Evolutionary conservation across 1,140 invertebrate species (phyloP).

Genomic region (Euglossa dilemma): DNA sequence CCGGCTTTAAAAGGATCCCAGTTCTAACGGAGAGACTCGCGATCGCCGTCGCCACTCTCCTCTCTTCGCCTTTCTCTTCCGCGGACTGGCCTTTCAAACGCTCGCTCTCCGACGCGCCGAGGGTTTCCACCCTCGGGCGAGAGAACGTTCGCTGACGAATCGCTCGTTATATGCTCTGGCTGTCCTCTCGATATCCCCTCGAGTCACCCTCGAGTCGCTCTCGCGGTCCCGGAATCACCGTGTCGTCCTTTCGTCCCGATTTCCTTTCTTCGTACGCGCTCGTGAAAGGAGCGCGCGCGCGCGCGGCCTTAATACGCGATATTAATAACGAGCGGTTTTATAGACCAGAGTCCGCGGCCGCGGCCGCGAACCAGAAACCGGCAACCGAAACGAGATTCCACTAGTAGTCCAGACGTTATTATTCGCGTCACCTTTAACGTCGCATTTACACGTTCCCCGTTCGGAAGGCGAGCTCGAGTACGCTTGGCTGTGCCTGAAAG

Average conservation of each 20-base stretch:
- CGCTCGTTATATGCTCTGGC: too few species aligned
- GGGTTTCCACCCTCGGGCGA: neutral
- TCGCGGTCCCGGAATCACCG: too few species aligned
- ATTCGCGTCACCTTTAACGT: slow-evolving; percentile 38
- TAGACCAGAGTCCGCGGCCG: neutral
- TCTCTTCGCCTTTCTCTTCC: neutral
- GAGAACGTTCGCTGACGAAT: neutral
- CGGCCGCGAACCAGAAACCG: neutral
- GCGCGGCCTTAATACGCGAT: slow-evolving; percentile 30
- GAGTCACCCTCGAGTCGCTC: too few species aligned
- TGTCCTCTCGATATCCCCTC: too few species aligned
- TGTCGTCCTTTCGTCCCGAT: neutral
- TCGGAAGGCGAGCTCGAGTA: slow-evolving; percentile 1
- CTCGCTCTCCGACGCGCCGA: too few species aligned
- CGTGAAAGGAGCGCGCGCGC: neutral
- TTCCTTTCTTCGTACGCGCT: neutral
- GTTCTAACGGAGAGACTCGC: neutral
- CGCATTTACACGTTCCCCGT: slow-evolving; percentile 43
- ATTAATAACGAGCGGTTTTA: slow-evolving; percentile 38
- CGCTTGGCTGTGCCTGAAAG: slow-evolving; percentile 54
- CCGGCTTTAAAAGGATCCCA: slow-evolving; percentile 28
- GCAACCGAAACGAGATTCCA: slow-evolving; percentile 31
- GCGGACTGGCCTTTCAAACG: too few species aligned
- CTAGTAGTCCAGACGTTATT: slow-evolving; percentile 30
- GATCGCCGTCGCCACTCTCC: slow-evolving; percentile 17